Percentiles rank a stretch among this genome's conserved stretches.
phyloP scores from a whole-genome alignment of 2,113 vertebrate species.

The Podilymbus podiceps region DNA sequence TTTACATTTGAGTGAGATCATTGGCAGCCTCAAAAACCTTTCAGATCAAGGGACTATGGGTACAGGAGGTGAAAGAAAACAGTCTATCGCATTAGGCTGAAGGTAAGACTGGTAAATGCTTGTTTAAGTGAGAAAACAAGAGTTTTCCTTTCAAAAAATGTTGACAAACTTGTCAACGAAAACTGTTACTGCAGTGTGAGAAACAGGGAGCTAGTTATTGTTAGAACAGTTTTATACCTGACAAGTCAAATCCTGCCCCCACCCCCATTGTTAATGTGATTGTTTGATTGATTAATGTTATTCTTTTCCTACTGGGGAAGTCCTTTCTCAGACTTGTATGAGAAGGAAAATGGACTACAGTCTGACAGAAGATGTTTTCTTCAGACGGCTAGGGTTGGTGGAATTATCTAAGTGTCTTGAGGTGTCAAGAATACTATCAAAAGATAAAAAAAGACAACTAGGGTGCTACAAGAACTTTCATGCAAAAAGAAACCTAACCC shows the following conservation, averaged over 20 bases:
- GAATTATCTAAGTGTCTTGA: not conserved
- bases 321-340: not conserved
- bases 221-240: not conserved
- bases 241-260: not conserved
- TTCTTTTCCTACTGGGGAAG: not conserved
- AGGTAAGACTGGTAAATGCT: not conserved
- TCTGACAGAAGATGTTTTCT: not conserved
- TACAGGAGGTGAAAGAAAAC: not conserved
- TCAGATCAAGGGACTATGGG: not conserved
- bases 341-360: not conserved
- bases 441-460: not conserved
- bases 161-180: not conserved
- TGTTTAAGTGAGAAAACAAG: not conserved
- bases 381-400: not conserved
- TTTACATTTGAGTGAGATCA: not conserved
- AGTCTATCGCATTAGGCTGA: not conserved
- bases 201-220: not conserved
- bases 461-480: not conserved
- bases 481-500: not conserved
- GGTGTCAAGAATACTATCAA: not conserved
- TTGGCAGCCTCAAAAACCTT: not conserved
- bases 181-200: not conserved
- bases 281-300: not conserved
- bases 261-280: accelerated
- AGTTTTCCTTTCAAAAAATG: not conserved